Percentiles rank a stretch among this genome's conserved stretches.
Conservation (phyloP, 2,797 vertebrate genomes). For the Eulemur rubriventer region DNA sequence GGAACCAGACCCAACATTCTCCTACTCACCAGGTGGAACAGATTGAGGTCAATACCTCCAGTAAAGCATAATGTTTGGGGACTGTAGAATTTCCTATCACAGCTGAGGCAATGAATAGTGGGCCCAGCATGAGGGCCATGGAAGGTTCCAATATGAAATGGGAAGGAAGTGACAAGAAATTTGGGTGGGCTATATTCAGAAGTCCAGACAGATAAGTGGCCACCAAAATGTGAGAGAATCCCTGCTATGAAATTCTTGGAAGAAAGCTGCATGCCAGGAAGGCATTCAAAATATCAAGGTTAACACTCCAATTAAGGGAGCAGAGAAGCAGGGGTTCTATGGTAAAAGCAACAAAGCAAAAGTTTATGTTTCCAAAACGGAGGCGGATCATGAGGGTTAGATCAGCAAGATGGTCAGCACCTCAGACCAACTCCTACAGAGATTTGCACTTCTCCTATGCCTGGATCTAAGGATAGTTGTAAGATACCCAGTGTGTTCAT, state of each 20-base stretch:
- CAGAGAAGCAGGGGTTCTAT: background rate
- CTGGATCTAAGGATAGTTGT: background rate
- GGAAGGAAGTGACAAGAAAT: background rate
- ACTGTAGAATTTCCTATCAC: background rate
- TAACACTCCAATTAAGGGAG: background rate
- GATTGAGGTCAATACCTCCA: background rate
- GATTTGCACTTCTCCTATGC: background rate
- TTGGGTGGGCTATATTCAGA: background rate
- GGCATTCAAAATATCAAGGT: background rate
- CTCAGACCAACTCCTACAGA: background rate
- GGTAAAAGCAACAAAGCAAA: background rate
- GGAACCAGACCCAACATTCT: background rate
- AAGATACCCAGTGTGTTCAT: background rate
- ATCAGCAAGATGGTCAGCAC: background rate
- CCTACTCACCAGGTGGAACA: background rate
- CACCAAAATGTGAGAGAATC: background rate
- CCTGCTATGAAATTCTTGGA: background rate
- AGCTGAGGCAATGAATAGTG: background rate
- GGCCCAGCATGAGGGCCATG: background rate
- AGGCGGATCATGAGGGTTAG: background rate
- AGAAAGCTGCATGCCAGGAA: background rate
- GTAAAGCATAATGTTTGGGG: background rate
- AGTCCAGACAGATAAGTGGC: background rate
- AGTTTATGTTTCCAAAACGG: background rate
- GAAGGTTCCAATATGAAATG: background rate